Conservation (phyloP, 2,888 invertebrate genomes). For the Tachina grossa region DNA sequence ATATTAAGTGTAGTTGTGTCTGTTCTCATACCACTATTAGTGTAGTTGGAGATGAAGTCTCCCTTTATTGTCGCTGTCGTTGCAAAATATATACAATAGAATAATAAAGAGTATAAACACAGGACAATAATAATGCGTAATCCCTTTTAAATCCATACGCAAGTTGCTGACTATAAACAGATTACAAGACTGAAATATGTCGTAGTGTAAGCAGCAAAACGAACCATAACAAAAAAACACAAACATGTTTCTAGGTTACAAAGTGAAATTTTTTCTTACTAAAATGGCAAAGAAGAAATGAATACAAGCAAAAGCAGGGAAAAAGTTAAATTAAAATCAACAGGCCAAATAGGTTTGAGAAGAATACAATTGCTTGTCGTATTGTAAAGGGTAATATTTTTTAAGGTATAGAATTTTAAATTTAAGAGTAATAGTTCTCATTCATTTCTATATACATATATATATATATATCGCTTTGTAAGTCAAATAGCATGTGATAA, state of each 20-base stretch:
- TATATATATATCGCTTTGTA: too few relatives aligned
- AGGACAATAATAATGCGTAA: conserved; percentile 60
- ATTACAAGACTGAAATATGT: conserved; percentile 56
- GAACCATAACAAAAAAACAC: conserved; percentile 26
- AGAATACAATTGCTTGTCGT: too few relatives aligned
- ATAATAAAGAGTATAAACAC: conserved; percentile 38
- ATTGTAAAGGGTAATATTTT: too few relatives aligned
- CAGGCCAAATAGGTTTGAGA: too few relatives aligned
- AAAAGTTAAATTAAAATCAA: neutral
- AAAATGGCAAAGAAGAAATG: conserved; percentile 11
- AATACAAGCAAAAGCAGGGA: neutral
- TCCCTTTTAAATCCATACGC: conserved; percentile 65
- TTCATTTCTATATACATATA: too few relatives aligned
- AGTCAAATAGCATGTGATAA: too few relatives aligned
- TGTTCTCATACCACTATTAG: neutral
- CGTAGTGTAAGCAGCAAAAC: neutral
- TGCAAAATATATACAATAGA: neutral
- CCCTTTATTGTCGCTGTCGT: conserved; percentile 14
- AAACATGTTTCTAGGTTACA: conserved; percentile 44
- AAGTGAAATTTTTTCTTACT: neutral
- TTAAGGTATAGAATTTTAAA: too few relatives aligned
- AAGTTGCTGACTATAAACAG: conserved; percentile 66
- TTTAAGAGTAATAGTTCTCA: too few relatives aligned
- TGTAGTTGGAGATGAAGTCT: neutral
- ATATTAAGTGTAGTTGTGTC: neutral